These are phyloP conservation scores for Motacilla alba DNA, from an alignment of 2,113 vertebrate genomes.

Conservation along the genomic window DNA sequence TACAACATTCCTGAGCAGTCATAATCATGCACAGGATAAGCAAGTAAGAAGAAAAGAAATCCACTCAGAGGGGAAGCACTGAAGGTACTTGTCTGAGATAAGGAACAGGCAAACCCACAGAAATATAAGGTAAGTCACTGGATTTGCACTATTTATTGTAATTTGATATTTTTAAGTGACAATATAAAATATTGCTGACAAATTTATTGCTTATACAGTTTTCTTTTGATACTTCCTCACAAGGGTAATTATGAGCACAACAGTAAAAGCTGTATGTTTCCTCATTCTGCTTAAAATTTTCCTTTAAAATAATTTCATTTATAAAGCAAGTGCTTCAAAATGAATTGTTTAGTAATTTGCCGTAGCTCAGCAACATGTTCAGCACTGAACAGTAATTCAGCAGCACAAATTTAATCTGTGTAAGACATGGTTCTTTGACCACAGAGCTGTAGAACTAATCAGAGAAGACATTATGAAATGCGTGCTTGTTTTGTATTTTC, in stretches of 20 bases:
- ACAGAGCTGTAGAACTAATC: not conserved
- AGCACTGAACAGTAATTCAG: not conserved
- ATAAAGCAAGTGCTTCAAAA: not conserved
- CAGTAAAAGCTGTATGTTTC: not conserved
- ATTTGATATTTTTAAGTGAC: not conserved
- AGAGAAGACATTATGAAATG: not conserved
- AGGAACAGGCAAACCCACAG: not conserved
- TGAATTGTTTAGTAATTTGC: not conserved
- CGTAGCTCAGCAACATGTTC: not conserved
- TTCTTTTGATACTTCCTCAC: not conserved
- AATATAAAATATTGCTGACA: not conserved
- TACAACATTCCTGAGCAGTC: not conserved
- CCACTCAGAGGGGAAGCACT: not conserved
- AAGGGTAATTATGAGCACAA: not conserved
- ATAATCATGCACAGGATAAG: not conserved
- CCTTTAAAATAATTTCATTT: not conserved
- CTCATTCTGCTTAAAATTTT: not conserved
- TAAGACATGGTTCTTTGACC: not conserved
- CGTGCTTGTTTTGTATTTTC: not conserved
- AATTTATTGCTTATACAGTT: not conserved
- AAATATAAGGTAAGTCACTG: slow-evolving; percentile 14
- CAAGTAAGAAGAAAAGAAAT: not conserved
- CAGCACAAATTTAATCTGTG: not conserved
- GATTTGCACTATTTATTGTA: not conserved
- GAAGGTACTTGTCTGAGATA: not conserved